Conservation (phyloP, 2,113 vertebrate species). For the Panurus biarmicus region DNA sequence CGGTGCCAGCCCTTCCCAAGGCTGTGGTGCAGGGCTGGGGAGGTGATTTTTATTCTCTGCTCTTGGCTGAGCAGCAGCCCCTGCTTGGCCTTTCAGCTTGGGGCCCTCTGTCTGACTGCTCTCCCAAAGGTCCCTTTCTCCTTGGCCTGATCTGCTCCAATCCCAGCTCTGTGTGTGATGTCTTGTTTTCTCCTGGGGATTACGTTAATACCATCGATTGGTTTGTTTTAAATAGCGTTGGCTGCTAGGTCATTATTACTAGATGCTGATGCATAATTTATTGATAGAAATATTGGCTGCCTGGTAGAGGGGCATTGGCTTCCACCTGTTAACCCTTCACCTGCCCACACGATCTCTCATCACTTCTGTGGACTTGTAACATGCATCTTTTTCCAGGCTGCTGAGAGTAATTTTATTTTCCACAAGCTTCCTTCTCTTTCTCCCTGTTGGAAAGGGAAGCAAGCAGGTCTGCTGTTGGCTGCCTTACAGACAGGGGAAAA, state of each 20-base stretch:
- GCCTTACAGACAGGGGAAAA: neutral
- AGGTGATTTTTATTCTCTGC: neutral
- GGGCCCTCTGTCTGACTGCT: neutral
- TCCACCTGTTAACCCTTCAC: conserved; percentile 62
- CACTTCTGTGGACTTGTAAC: rapidly evolving
- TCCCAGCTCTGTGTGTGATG: neutral
- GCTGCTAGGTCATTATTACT: conserved; percentile 59
- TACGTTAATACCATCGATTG: conserved; percentile 56
- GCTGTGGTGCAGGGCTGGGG: rapidly evolving
- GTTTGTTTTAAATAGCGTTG: conserved; percentile 64
- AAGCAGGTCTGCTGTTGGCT: neutral
- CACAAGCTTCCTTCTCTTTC: neutral
- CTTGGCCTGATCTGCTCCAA: conserved; percentile 39
- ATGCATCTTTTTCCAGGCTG: neutral
- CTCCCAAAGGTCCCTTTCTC: conserved; percentile 28
- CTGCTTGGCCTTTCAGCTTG: neutral
- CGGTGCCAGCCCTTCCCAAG: rapidly evolving
- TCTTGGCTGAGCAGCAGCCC: neutral
- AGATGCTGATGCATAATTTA: conserved; percentile 65
- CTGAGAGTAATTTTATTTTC: neutral
- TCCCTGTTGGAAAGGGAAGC: neutral
- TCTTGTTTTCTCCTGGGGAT: conserved; percentile 60
- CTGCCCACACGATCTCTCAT: neutral
- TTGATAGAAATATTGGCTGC: conserved; percentile 62
- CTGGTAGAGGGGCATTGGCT: conserved; percentile 10